These are phyloP conservation scores for Zonitis immaculata DNA, from an alignment of 2,888 invertebrate species.

Conservation along the genomic window DNA sequence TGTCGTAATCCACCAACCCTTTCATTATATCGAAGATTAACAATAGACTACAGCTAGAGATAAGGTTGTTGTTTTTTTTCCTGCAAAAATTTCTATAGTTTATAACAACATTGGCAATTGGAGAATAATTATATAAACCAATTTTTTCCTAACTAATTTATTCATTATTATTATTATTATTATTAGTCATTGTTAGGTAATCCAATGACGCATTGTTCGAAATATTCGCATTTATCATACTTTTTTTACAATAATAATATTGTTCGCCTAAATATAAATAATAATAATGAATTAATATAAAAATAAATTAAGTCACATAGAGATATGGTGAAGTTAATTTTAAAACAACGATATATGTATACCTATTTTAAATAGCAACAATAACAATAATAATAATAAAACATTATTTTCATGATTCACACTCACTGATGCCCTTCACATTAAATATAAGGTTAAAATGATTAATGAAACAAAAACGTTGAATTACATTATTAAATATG, in stretches of 20 bases:
- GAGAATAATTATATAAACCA: no score
- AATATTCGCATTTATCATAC: no score
- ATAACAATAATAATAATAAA: no score
- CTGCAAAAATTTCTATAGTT: no score
- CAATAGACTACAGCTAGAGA: conserved; percentile 14
- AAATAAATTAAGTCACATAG: background rate
- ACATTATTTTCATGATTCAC: conserved; percentile 22
- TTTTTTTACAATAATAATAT: conserved; percentile 3
- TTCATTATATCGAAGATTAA: conserved; percentile 24
- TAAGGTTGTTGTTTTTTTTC: no score
- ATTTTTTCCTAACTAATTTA: no score
- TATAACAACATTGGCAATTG: no score
- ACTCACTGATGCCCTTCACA: conserved; percentile 33
- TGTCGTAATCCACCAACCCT: conserved; percentile 29
- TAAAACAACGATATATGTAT: background rate
- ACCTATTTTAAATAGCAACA: conserved; percentile 5
- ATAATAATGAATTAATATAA: conserved; percentile 7
- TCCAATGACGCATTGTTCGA: conserved; percentile 12
- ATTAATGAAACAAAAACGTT: conserved; percentile 34
- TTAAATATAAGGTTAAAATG: conserved; percentile 38
- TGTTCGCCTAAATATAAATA: conserved; percentile 5
- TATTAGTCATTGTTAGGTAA: conserved; percentile 15
- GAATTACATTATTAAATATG: conserved; percentile 25
- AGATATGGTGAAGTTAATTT: background rate
- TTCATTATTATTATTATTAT: conserved; percentile 7